Evolutionary conservation across 2,888 invertebrate species (phyloP), one percentile per base, ranked within the genome.

Genomic region (Chaitophorus viminalis): DNA sequence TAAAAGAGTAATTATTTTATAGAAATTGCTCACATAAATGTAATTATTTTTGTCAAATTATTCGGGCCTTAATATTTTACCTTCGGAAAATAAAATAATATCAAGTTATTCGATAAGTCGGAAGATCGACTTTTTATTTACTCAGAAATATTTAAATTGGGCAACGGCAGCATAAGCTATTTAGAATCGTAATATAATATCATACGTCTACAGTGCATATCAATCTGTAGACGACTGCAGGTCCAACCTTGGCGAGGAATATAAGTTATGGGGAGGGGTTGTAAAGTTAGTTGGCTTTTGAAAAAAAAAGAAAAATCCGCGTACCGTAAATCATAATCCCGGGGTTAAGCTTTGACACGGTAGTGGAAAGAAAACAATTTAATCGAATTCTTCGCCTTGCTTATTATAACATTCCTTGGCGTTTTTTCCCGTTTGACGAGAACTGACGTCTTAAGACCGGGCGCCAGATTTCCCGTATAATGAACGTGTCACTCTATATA

Each of bases 331-430:
- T 87, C 87, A 81, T 87, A 87, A 87, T 87, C 87, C 79, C 79
- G 54, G 33, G 25, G 81, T 81, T 81, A 87, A 81, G 72, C 87
- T 87, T 81, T 81, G 87, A 81, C 79, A 39, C 86, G 86, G n/a
- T 52, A 68, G 46, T 54, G 54, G 70, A 72, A 81, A 74, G 72
- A 86, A 87, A 87, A 87, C 87, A 87, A 87, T 87, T 87, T 87
- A 87, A 87, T 87, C 87, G 87, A 87, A 87, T 87, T 81, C 87
- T 81, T 81, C 87, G 87, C 81, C 87, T 75, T 39, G 81, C 81
- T 81, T 87, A 81, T 81, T 81, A 81, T 65, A 54, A 78, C 70
- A 72, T 86, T 78, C 65, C 46, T 21, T 14, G 33, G 86, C 78
- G 60, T 65, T 87, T 29, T 29, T 70, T 46, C 65, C 46, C 72